Evolutionary conservation across 2,888 invertebrate genomes (phyloP).

Genomic region (Pemphredon lugubris): DNA sequence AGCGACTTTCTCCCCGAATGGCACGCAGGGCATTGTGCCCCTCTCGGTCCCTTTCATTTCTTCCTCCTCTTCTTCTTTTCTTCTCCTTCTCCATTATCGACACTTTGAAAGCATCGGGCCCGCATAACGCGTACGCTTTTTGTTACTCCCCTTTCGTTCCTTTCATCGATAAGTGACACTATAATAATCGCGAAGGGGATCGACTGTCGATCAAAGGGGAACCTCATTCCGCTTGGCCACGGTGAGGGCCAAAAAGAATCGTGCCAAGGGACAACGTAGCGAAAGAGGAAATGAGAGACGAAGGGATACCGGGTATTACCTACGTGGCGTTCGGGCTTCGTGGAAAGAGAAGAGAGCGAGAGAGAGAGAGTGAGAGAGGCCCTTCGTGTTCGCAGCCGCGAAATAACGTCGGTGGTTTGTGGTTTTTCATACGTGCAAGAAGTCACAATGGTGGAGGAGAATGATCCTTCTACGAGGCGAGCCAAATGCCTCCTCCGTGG

Average conservation of each 20-base stretch:
- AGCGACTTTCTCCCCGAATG: background rate
- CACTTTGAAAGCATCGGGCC: constrained; percentile 7
- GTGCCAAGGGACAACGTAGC: constrained; percentile 24
- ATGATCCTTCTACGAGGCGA: constrained; percentile 55
- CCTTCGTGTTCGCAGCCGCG: constrained; percentile 69
- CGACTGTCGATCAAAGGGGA: constrained; percentile 56
- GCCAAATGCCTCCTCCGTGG: constrained; percentile 47
- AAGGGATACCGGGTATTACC: constrained; percentile 50
- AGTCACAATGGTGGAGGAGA: constrained; percentile 67
- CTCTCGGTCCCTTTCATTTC: background rate
- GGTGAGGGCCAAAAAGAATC: constrained; percentile 2
- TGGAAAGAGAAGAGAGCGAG: too few species aligned
- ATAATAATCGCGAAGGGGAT: constrained; percentile 17
- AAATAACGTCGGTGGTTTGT: constrained; percentile 71
- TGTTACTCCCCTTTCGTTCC: background rate
- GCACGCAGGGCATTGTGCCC: background rate
- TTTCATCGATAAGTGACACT: constrained; percentile 23
- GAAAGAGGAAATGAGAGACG: background rate
- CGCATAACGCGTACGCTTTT: background rate
- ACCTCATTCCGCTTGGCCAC: constrained; percentile 28
- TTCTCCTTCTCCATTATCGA: constrained; percentile 16
- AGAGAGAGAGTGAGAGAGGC: too few species aligned
- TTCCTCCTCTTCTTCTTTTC: background rate
- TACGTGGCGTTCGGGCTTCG: constrained; percentile 57
- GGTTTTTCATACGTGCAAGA: constrained; percentile 73